Base-by-base conservation (phyloP, 2,888 invertebrate genomes). In the Volucella bombylans region DNA sequence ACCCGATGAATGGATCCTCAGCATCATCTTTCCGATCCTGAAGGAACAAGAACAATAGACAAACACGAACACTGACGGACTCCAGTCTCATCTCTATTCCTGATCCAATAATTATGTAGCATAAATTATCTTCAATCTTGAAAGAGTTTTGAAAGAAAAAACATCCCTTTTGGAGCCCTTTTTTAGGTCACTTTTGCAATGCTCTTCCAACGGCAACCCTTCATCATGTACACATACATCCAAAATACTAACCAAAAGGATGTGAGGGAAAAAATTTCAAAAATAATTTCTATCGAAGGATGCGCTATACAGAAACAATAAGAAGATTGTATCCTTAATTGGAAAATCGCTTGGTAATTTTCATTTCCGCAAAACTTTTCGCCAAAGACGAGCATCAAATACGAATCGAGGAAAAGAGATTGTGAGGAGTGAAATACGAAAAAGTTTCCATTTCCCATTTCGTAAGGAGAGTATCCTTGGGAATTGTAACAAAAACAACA, bases 281-380 rank as follows among this genome's bases (percentile, higher is more conserved):
- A 57, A 45, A 54, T 14, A 43, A 54, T 14, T 18, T 55, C n/a
- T 47, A 65, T 74, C 59, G 79, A 69, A 73, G 69, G 74, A 76
- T 69, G 47, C 45, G 41, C 9, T 43, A 31, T n/a, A 61, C 43
- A 50, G 77, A 80, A 76, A 85, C 81, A 81, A 81, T 81, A 85
- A 71, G 85, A 77, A 81, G 85, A 85, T 85, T 81, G 81, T 85
- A 81, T 85, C 85, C 81, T 77, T 85, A 85, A 85, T 85, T 85
- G 81, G 85, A 85, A 85, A 77, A 85, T 85, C 85, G 85, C 77
- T 72, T 85, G 81, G 85, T 85, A 85, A 85, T 85, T 72, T 85
- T 77, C 76, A 73, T 81, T 72, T 85, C 77, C 72, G 64, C 49
- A 68, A 81, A 74, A 47, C 49, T 79, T 74, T 78, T 31, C 55